phyloP scores from a whole-genome alignment of 2,888 invertebrate genomes.

The Eurytoma californica region DNA sequence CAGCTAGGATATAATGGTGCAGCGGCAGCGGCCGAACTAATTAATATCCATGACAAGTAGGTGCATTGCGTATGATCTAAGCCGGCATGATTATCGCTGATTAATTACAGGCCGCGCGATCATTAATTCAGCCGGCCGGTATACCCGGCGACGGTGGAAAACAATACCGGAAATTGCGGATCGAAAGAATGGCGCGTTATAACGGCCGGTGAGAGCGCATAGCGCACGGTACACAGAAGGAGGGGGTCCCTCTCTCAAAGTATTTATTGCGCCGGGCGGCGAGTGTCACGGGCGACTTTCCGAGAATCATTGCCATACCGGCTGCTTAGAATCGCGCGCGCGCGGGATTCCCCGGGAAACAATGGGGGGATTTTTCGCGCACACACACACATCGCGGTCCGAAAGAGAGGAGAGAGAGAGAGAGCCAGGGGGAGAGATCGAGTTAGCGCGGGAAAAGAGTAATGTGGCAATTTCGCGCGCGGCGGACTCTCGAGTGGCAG shows the following conservation, averaged over 20 bases:
- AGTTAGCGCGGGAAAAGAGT: constrained; percentile 23
- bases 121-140: constrained; percentile 4
- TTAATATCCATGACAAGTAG: constrained; percentile 43
- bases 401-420: neutral
- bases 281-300: constrained; percentile 50
- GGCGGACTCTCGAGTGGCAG: constrained; percentile 62
- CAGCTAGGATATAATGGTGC: neutral
- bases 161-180: constrained; percentile 9
- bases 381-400: no score
- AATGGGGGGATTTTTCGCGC: constrained; percentile 32
- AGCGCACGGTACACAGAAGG: no score
- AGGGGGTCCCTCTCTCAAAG: constrained; percentile 5
- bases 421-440: neutral
- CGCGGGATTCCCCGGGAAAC: constrained; percentile 4
- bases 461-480: constrained; percentile 59
- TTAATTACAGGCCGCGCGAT: constrained; percentile 22
- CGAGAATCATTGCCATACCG: constrained; percentile 54
- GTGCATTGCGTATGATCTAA: constrained; percentile 14
- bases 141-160: neutral
- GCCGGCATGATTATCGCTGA: constrained; percentile 34
- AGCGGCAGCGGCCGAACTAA: constrained; percentile 12
- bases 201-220: neutral
- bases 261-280: constrained; percentile 27
- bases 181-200: constrained; percentile 6
- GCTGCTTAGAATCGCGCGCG: constrained; percentile 18